Evolutionary conservation across 2,113 vertebrate species (phyloP).

Genomic region (Psilopsiagon aurifrons): DNA sequence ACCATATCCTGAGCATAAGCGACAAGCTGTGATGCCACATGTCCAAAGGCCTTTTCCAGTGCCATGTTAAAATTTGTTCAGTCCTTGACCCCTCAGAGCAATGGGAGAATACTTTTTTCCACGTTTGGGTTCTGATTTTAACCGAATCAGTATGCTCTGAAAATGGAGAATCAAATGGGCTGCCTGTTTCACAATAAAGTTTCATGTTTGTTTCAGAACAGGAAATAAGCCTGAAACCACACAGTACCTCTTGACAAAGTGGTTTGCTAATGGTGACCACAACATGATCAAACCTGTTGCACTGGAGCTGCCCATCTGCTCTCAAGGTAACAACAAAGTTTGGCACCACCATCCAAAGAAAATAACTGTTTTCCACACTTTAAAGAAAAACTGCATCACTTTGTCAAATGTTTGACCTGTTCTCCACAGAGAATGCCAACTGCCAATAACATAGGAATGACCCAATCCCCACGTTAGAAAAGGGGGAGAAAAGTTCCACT

Average conservation of each 20-base stretch:
- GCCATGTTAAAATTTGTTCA: background rate
- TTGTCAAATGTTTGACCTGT: background rate
- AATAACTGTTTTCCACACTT: background rate
- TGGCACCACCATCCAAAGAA: background rate
- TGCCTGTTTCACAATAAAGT: background rate
- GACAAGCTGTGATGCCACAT: accelerated
- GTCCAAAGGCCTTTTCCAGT: background rate
- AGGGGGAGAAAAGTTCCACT: background rate
- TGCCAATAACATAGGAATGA: background rate
- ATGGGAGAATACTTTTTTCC: background rate
- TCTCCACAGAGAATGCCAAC: background rate
- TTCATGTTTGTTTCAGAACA: constrained; percentile 18
- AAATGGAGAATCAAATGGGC: background rate
- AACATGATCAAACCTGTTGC: background rate
- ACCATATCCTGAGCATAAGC: background rate
- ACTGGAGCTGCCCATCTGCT: background rate
- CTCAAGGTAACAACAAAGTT: background rate
- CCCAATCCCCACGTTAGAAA: background rate
- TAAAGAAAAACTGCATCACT: background rate
- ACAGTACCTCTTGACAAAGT: background rate
- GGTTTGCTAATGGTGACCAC: background rate
- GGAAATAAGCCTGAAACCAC: background rate
- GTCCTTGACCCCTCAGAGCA: background rate
- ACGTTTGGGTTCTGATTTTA: background rate
- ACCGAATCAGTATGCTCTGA: background rate